Conservation (phyloP, 2,888 invertebrate genomes). For the Netelia virgata region DNA sequence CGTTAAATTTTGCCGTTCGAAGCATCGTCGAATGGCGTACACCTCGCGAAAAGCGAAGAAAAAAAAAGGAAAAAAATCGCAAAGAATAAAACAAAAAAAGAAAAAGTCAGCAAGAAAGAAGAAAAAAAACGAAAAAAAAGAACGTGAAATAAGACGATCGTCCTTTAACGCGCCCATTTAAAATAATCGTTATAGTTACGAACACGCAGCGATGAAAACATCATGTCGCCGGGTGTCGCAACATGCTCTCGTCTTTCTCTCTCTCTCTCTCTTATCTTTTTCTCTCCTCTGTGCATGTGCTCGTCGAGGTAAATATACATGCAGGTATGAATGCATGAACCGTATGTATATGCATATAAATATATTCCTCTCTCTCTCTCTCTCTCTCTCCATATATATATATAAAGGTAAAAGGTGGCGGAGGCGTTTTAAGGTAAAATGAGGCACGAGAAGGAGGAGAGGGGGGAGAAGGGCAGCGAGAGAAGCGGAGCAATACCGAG, state of each 20-base stretch:
- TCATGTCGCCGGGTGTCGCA: conserved; percentile 70
- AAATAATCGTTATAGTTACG: conserved; percentile 71
- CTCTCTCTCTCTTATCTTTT: conserved; percentile 17
- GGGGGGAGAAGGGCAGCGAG: not conserved
- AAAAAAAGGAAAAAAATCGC: not conserved
- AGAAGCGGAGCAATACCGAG: conserved; percentile 40
- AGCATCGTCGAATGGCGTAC: no score
- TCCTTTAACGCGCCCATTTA: conserved; percentile 69
- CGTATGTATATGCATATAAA: conserved; percentile 5
- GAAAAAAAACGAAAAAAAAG: conserved; percentile 12
- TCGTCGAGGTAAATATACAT: conserved; percentile 33
- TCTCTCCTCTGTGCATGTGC: conserved; percentile 35
- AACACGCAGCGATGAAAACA: conserved; percentile 74
- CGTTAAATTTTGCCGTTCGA: no score
- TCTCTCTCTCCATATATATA: not conserved
- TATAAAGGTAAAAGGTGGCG: conserved; percentile 18
- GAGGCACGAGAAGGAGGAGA: not conserved
- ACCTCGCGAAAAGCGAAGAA: not conserved
- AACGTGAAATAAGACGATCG: conserved; percentile 46
- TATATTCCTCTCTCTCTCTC: not conserved
- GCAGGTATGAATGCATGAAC: not conserved
- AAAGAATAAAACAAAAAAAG: conserved; percentile 9
- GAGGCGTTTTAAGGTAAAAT: conserved; percentile 28
- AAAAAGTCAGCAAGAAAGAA: not conserved
- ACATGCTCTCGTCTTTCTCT: conserved; percentile 46